Evolutionary conservation across 2,797 vertebrate genomes (phyloP).

Genomic region (Rhynchonycteris naso): DNA sequence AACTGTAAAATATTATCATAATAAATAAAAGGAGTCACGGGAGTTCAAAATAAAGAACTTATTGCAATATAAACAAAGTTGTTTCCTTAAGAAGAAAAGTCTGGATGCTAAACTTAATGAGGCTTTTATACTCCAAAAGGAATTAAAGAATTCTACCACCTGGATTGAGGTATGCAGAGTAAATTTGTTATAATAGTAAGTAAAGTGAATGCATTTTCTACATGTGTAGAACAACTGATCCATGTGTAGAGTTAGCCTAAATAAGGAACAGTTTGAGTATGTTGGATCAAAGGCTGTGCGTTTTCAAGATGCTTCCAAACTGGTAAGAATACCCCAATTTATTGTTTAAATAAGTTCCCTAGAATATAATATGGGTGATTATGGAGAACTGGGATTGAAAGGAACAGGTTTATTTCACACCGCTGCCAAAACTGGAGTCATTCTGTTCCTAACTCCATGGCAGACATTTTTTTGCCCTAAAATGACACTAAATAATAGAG

Average conservation of each 20-base stretch:
- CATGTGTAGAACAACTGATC: not conserved
- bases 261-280: not conserved
- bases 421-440: not conserved
- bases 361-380: not conserved
- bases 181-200: not conserved
- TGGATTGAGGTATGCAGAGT: not conserved
- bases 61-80: not conserved
- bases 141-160: constrained; percentile 28
- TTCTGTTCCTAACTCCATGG: not conserved
- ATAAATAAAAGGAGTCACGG: not conserved
- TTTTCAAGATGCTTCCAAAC: not conserved
- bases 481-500: not conserved
- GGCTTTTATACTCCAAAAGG: not conserved
- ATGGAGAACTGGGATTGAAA: not conserved
- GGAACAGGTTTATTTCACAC: not conserved
- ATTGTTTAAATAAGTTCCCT: not conserved
- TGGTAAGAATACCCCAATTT: not conserved
- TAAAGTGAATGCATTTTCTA: constrained; percentile 28
- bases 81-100: not conserved
- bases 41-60: constrained; percentile 31
- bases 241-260: not conserved
- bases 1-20: constrained; percentile 23
- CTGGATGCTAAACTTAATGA: constrained; percentile 24
- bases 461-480: not conserved
- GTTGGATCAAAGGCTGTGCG: not conserved